A percentile compares a stretch with the other conserved stretches of the same genome.
These are phyloP conservation scores for Delphinus delphis DNA, from an alignment of 2,113 vertebrate genomes.

Conservation along the genomic window DNA sequence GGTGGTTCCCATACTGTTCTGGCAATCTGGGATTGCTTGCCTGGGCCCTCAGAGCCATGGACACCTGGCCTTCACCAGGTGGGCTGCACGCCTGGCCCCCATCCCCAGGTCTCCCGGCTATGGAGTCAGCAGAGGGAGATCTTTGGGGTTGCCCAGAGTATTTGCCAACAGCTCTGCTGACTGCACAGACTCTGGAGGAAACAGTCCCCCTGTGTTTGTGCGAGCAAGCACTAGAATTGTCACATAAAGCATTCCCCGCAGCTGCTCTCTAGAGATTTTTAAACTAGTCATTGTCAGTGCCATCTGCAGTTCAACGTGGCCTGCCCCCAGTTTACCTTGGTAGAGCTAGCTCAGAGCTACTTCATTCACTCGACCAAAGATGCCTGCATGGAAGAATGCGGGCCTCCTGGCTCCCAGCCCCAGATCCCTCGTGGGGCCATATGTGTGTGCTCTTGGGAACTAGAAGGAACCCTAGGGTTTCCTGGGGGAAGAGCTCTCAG, in stretches of 20 bases:
- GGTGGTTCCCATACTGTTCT: neutral
- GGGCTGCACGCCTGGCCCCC: neutral
- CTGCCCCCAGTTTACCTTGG: neutral
- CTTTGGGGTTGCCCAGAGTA: neutral
- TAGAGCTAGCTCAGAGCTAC: neutral
- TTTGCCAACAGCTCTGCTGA: neutral
- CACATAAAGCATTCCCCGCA: neutral
- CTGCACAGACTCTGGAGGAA: neutral
- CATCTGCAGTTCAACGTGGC: neutral
- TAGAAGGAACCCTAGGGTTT: neutral
- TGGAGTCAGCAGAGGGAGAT: neutral
- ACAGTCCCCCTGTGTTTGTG: neutral
- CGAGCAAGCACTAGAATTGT: neutral
- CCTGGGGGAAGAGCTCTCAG: neutral
- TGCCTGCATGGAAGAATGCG: neutral
- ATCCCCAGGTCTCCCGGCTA: neutral
- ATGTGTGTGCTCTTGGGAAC: neutral
- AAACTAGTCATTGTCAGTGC: neutral
- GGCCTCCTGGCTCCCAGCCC: neutral
- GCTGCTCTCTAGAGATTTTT: conserved; percentile 43
- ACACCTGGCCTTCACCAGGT: neutral
- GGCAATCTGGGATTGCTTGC: neutral
- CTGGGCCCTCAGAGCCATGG: neutral
- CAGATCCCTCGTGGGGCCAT: accelerated
- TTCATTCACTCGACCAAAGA: neutral